Evolutionary conservation across 2,113 vertebrate species (phyloP), one percentile per base, ranked within the genome.

Genomic region (Ahaetulla prasina): DNA sequence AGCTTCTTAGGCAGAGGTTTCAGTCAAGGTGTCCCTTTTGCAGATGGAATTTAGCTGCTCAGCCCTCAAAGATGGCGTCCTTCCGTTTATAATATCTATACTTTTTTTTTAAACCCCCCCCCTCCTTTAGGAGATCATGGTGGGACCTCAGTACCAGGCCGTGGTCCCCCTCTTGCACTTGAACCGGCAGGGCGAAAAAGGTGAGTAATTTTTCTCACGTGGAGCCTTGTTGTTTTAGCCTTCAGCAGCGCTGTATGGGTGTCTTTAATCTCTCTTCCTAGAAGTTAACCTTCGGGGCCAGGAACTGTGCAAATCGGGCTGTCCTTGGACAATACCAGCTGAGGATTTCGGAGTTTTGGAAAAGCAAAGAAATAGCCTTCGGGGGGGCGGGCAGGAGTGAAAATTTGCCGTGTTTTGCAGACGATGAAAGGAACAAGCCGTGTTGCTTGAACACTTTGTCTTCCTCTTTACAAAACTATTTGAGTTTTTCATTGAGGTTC

Each of bases 101-200:
- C 68, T 4, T 10, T 88, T 30, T 52, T n/a, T n/a, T n/a, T n/a
- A n/a, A n/a, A 84, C 96, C 3, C 90, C 1, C 0, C 94, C 86
- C 1, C 1, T 94, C 86, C 1, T 95, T 90, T 95, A 99, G 99
- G 98, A 99, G 92, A 99, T 99, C 96, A 99, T 99, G 98, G 98
- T 99, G 91, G 99, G 99, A 86, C 98, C 98, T 43, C 98, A 98
- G 97, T 99, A 98, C 96, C 99, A 99, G 95, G 99, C 98, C 2
- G 96, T 97, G 74, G 98, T 99, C 96, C 98, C 98, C 94, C 95
- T 97, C 92, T 96, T 99, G 85, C 96, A 95, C 93, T 90, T 96
- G 0, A 97, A 96, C 89, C 95, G 96, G 39, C 98, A 96, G 2
- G 94, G 97, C 43, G 98, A 99, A 9, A 98, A 97, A 98, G 98